phyloP scores from a whole-genome alignment of 2,113 vertebrate species.

The Hippocampus zosterae region DNA sequence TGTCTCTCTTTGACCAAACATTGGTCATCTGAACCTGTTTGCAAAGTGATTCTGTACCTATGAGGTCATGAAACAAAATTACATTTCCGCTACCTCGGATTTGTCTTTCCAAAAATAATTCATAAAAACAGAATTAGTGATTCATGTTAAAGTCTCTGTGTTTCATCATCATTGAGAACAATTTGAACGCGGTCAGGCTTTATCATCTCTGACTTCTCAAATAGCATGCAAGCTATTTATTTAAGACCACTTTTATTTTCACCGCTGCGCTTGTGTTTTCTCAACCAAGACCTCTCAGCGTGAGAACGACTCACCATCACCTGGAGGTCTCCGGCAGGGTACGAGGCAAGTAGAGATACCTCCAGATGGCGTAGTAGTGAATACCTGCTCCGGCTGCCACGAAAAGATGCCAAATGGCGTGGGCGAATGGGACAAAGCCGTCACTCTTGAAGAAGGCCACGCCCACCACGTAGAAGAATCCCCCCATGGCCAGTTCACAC shows the following conservation, averaged over 20 bases:
- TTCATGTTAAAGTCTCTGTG: neutral
- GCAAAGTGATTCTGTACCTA: neutral
- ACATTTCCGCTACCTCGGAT: neutral
- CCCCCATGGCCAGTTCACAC: constrained; percentile 83
- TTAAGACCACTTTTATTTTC: neutral
- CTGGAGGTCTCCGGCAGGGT: constrained; percentile 62
- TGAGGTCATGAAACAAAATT: neutral
- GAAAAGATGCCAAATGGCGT: constrained; percentile 96
- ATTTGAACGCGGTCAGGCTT: neutral
- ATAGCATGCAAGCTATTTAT: neutral
- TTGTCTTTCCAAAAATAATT: neutral
- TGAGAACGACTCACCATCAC: constrained; percentile 32
- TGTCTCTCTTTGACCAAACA: neutral
- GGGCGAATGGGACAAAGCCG: constrained; percentile 88
- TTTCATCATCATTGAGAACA: neutral
- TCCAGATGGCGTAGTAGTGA: constrained; percentile 95
- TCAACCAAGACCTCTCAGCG: neutral
- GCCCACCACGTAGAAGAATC: constrained; percentile 82
- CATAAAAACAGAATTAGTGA: neutral
- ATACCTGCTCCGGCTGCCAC: constrained; percentile 82
- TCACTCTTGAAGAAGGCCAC: constrained; percentile 92
- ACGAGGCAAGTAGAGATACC: constrained; percentile 80
- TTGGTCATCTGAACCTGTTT: neutral
- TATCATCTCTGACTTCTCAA: neutral
- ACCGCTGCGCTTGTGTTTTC: neutral